A percentile compares a stretch with the other conserved stretches of the same genome.
These are phyloP conservation scores for Carposina sasakii DNA, from an alignment of 1,140 invertebrate genomes.

Conservation along the genomic window DNA sequence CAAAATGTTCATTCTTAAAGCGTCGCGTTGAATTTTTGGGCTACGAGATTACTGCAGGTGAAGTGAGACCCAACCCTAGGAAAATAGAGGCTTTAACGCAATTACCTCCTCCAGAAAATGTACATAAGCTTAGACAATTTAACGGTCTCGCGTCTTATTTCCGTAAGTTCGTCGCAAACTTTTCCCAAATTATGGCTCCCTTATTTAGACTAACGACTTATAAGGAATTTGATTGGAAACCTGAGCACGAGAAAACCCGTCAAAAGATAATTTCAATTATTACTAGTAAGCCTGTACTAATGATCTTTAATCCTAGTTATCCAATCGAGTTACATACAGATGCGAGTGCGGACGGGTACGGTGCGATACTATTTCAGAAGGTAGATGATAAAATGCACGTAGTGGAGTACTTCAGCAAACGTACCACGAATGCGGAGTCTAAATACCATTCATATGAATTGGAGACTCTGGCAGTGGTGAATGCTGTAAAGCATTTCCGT, in stretches of 20 bases:
- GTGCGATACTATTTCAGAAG: background rate
- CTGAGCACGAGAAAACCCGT: background rate
- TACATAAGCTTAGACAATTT: constrained; percentile 23
- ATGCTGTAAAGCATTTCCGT: background rate
- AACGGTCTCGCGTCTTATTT: constrained; percentile 26
- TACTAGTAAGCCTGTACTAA: background rate
- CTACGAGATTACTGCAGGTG: constrained; percentile 21
- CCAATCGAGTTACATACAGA: constrained; percentile 1
- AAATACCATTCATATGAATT: background rate
- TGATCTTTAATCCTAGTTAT: background rate
- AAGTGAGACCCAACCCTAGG: constrained; percentile 31
- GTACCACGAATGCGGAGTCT: background rate
- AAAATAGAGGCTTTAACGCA: constrained; percentile 30
- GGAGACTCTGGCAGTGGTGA: too few relatives aligned
- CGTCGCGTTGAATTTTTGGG: constrained; percentile 36
- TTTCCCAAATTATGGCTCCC: background rate
- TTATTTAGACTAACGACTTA: background rate
- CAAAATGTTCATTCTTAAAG: constrained; percentile 40
- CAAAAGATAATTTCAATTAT: constrained; percentile 1
- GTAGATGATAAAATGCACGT: background rate
- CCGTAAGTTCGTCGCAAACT: background rate
- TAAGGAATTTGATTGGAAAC: constrained; percentile 8
- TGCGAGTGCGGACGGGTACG: background rate
- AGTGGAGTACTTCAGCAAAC: background rate
- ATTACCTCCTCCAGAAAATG: constrained; percentile 16